Base-by-base conservation (phyloP, 64 coral and sea anemone genomes). In the Exaiptasia diaphana region DNA sequence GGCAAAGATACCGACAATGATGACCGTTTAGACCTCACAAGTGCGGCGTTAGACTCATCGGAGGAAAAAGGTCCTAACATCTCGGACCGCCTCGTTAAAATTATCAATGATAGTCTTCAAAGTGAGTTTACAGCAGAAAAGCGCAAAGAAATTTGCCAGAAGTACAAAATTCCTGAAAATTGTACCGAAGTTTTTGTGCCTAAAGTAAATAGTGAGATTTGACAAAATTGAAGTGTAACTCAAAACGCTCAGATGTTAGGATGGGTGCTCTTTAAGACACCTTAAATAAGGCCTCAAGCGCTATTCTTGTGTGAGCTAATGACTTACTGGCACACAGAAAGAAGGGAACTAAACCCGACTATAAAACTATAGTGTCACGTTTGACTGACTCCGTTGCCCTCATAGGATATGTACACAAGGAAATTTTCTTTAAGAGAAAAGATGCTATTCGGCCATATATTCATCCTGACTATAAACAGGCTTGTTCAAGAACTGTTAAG, bases 401-500 rank as follows among this genome's bases (percentile, higher is more conserved):
- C 32, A 22, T 83, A 53, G 78, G 78, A 0, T 77, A 89, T 68
- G 74, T 88, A 15, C 54, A 73, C 41, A 81, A 79, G 18, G 86
- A 89, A 61, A 42, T 89, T 36, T 89, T 77, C 21, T 81, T 67
- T 35, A 88, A 88, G 33, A 57, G 42, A 39, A 53, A 60, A 73
- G 78, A 90, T 23, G 69, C 87, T 31, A 82, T 90, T 27, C 77
- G 77, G 17, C 87, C 87, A 27, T 42, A 60, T 3, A 58, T 79
- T 26, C 57, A 89, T 64, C 27, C 53, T 22, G 86, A 89, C 15
- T 81, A 71, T 59, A 90, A 90, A 82, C 87, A 69, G 74, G 46
- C 63, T 27, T 90, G 69, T 53, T 82, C 77, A 75, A 90, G 78
- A 71, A 74, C 77, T 32, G 76, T 77, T 49, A 91, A 83, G 64